Conservation (phyloP, 2,113 vertebrate genomes). For the Pomatorhinus ruficollis region DNA sequence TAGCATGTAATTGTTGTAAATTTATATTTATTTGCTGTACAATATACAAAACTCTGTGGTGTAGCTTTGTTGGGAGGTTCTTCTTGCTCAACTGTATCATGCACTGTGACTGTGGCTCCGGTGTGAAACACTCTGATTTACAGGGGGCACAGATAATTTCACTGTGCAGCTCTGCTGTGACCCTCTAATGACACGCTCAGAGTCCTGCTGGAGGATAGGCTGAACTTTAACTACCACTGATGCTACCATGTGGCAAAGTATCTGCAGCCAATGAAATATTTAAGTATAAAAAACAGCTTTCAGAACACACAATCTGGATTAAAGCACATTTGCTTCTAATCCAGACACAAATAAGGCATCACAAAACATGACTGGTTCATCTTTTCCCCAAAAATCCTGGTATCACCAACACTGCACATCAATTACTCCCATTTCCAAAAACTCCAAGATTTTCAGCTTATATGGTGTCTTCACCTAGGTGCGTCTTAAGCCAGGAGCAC, state of each 20-base stretch:
- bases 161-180: not conserved
- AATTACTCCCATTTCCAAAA: not conserved
- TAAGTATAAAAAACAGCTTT: not conserved
- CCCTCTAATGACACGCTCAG: not conserved
- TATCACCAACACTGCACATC: not conserved
- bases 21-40: slow-evolving; percentile 56
- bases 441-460: not conserved
- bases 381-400: not conserved
- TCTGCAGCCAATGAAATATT: not conserved
- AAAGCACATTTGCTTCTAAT: not conserved
- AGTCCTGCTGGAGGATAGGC: not conserved
- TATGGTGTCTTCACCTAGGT: not conserved
- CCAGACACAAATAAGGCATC: not conserved
- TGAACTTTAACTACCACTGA: not conserved
- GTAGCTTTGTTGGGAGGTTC: not conserved
- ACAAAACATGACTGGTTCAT: not conserved
- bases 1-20: slow-evolving; percentile 48
- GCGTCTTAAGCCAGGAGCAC: not conserved
- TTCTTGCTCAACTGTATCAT: not conserved
- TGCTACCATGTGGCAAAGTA: not conserved
- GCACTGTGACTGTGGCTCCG: not conserved
- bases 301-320: not conserved
- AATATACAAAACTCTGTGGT: not conserved
- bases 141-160: not conserved
- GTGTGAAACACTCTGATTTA: not conserved